Base-by-base conservation (phyloP, 2,113 vertebrate species). In the Pelobates fuscus region DNA sequence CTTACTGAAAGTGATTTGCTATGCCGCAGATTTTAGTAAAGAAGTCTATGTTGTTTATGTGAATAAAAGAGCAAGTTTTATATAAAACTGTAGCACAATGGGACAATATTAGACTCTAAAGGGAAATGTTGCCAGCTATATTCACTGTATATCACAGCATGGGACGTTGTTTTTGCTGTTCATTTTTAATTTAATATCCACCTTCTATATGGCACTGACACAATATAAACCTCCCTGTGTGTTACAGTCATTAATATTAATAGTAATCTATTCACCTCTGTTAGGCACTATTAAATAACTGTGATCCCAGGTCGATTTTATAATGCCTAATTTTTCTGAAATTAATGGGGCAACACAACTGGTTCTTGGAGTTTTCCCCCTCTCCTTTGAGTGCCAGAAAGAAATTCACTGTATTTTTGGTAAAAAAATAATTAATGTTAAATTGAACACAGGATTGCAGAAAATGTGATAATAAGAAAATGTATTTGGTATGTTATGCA, bases 1-100 rank as follows among this genome's bases (percentile, higher is more conserved):
- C 89, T 90, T 84, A 23, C 15, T 64, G 59, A 55, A 89, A 65
- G 87, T 91, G 87, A 88, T 90, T 90, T 82, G 80, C 86, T 84
- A 84, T 87, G 86, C 86, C 86, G 85, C 81, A 83, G 78, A 81
- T 77, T 90, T 89, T 20, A 5, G 81, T 80, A 83, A 86, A 90
- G 30, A 37, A n/a, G n/a, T 41, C 14, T 7, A 10, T 37, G 32
- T 37, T n/a, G n/a, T 63, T 18, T 17, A 52, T 52, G 46, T n/a
- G n/a, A n/a, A n/a, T n/a, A n/a, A n/a, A n/a, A n/a, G 18, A 63
- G 60, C 12, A 52, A 17, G 46, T n/a, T 3, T 55, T 23, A 23
- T 17, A 55, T 5, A 17, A 5, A 55, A 21, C 8, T 8, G 5
- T 3, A 20, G 20, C 18, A n/a, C 21, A 8, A 8, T 10, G n/a